Percentiles rank a stretch among this genome's conserved stretches.
Evolutionary conservation across 1,140 invertebrate species (phyloP).

Genomic region (Conus betulinus): DNA sequence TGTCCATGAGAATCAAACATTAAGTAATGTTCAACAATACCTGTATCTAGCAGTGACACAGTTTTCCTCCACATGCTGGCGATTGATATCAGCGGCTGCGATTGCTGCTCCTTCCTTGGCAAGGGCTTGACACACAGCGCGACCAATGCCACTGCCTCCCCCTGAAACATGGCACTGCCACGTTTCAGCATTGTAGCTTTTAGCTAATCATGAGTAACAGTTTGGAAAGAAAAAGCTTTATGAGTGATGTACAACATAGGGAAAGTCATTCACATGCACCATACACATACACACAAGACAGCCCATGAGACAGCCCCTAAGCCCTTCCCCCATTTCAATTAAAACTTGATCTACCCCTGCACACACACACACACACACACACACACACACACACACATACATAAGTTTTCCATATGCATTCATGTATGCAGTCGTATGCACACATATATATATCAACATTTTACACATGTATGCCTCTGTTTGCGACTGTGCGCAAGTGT

Average conservation of each 20-base stretch:
- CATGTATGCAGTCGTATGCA: not conserved
- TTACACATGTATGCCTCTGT: not conserved
- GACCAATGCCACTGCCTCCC: slow-evolving; percentile 91
- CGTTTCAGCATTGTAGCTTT: too few species aligned
- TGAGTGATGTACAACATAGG: too few species aligned
- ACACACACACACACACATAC: too few species aligned
- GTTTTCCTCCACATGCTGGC: slow-evolving; percentile 83
- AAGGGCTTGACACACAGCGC: slow-evolving; percentile 85
- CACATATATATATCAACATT: not conserved
- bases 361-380: not conserved
- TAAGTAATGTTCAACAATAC: not conserved
- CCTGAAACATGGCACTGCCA: slow-evolving; percentile 77
- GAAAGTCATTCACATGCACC: too few species aligned
- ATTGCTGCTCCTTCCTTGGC: slow-evolving; percentile 88
- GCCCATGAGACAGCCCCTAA: too few species aligned
- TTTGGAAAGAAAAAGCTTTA: too few species aligned
- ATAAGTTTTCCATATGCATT: not conserved
- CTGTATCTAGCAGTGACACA: slow-evolving; percentile 55
- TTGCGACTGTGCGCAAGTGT: not conserved
- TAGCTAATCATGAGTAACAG: too few species aligned
- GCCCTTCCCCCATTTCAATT: too few species aligned
- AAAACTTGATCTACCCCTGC: too few species aligned
- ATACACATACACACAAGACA: too few species aligned
- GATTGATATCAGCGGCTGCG: slow-evolving; percentile 86
- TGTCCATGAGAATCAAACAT: too few species aligned